Conservation (phyloP, 2,113 vertebrate species). For the Perca flavescens region DNA sequence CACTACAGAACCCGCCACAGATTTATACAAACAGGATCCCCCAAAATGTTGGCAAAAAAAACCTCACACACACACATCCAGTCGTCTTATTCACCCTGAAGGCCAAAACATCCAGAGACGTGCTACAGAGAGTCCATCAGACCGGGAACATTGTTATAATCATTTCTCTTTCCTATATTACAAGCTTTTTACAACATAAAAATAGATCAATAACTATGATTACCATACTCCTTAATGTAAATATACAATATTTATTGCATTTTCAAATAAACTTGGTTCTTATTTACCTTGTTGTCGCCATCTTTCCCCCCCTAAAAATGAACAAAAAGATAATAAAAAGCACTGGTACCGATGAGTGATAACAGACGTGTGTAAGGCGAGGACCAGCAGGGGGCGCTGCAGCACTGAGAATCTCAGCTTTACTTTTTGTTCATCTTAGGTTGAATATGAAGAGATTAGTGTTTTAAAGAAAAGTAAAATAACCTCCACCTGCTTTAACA, state of each 20-base stretch:
- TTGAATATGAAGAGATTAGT: conserved; percentile 43
- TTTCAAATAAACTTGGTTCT: conserved; percentile 75
- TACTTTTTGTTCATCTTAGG: background rate
- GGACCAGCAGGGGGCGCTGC: conserved; percentile 70
- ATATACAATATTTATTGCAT: conserved; percentile 85
- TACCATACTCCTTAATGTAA: conserved; percentile 84
- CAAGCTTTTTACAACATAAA: conserved; percentile 89
- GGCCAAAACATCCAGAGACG: conserved; percentile 56
- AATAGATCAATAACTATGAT: conserved; percentile 87
- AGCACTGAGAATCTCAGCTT: conserved; percentile 21
- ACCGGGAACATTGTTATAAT: conserved; percentile 62
- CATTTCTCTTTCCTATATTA: conserved; percentile 81
- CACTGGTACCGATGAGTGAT: conserved; percentile 77
- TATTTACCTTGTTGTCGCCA: conserved; percentile 57
- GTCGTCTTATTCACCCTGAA: conserved; percentile 17
- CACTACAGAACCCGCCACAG: background rate
- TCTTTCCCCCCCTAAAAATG: conserved; percentile 44
- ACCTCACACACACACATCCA: conserved; percentile 16
- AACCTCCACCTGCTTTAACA: conserved; percentile 36
- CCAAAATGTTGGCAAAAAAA: conserved; percentile 18
- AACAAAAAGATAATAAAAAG: conserved; percentile 47
- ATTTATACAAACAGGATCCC: conserved; percentile 5
- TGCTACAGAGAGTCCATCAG: conserved; percentile 36
- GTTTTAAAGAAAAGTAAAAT: conserved; percentile 51
- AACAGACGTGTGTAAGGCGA: conserved; percentile 85